phyloP scores from a whole-genome alignment of 2,888 invertebrate species.

The Limnephilus marmoratus region DNA sequence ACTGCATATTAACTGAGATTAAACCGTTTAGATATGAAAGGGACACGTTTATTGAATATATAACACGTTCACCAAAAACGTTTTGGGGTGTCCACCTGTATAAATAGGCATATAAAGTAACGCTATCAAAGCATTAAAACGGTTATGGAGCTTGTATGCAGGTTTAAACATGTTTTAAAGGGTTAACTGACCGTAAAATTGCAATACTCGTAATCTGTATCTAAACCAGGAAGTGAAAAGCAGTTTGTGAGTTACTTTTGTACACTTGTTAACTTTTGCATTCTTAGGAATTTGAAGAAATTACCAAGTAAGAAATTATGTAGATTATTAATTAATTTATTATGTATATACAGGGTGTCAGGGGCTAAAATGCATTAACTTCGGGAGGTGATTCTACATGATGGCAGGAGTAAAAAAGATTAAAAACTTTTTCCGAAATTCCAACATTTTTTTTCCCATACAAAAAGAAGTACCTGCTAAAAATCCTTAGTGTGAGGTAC shows the following conservation, averaged over 20 bases:
- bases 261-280: not conserved
- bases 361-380: too few relatives aligned
- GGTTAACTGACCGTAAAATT: not conserved
- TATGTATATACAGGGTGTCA: too few relatives aligned
- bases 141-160: not conserved
- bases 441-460: too few relatives aligned
- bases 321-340: too few relatives aligned
- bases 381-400: too few relatives aligned
- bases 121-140: not conserved
- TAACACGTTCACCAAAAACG: conserved; percentile 13
- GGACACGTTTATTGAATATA: conserved; percentile 46
- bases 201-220: not conserved
- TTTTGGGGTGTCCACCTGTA: not conserved
- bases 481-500: too few relatives aligned
- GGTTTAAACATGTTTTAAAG: not conserved
- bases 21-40: conserved; percentile 52
- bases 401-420: too few relatives aligned
- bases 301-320: too few relatives aligned
- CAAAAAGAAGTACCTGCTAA: too few relatives aligned
- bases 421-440: too few relatives aligned
- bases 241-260: not conserved
- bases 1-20: conserved; percentile 54
- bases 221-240: not conserved
- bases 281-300: too few relatives aligned
- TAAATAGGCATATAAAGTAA: not conserved